Base-by-base conservation (phyloP, 1,140 invertebrate species). In the Saccostrea glomerata region DNA sequence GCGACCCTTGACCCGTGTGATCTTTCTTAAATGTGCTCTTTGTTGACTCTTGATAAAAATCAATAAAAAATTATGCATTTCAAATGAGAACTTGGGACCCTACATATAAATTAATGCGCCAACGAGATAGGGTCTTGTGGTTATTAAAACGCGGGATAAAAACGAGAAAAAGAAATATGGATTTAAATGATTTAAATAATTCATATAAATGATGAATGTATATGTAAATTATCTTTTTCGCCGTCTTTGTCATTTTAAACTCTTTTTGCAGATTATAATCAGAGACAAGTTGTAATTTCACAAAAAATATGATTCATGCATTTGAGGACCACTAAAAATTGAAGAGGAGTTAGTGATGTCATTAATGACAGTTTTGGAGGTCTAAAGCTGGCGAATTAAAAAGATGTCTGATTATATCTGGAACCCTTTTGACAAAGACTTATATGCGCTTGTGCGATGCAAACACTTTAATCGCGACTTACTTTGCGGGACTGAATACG, bases 41-140 rank as follows among this genome's bases (percentile, higher is more conserved):
- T 85, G 84, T 85, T 85, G 84, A 85, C 84, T 85, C 58, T 56
- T 60, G 54, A 36, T 58, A 60, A 83, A 83, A 47, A 54, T 83
- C 82, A 83, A 83, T 83, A 83, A 83, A 83, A 83, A 83, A n/a
- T 36, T 15, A 23, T 83, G 40, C 15, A 73, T 54, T 54, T 54
- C 47, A 20, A 83, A 83, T 54, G 82, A 83, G 82, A 83, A 83
- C 70, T 73, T 73, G 5, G 58, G 20, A 5, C 13, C 13, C 58
- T 60, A 20, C 15, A 4, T 60, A 60, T 60, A 25, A 73, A 73
- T 73, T 73, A 36, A 36, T 73, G 23, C 23, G 70, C 70, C 23
- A 73, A 9, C 30, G 70, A 73, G 25, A 25, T 73, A 25, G 11
- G 13, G 11, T n/a, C n/a, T n/a, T n/a, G n/a, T 11, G 13, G 70